Evolutionary conservation across 2,113 vertebrate genomes (phyloP).

Genomic region (Syngnathoides biaculeatus): DNA sequence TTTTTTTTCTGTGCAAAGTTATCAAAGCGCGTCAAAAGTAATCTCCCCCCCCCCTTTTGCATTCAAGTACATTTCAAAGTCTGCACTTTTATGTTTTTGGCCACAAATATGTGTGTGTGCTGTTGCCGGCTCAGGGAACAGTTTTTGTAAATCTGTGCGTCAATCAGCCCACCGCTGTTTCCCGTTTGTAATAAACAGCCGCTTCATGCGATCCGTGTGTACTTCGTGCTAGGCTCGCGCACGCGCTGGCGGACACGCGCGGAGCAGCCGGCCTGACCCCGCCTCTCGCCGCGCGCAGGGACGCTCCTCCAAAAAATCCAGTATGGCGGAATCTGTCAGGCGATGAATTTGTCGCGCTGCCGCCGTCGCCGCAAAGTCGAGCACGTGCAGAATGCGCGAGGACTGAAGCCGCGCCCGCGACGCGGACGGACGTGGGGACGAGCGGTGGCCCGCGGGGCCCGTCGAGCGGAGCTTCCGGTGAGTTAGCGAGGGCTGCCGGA

Average conservation of each 20-base stretch:
- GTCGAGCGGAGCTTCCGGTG: conserved; percentile 49
- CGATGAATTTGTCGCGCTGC: conserved; percentile 52
- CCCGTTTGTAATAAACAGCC: too few species aligned
- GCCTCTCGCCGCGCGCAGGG: conserved; percentile 60
- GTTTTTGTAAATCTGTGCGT: too few species aligned
- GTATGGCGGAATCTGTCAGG: conserved; percentile 78
- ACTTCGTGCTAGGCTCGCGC: not conserved
- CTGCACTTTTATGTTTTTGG: too few species aligned
- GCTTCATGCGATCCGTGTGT: too few species aligned
- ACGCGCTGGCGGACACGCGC: not conserved
- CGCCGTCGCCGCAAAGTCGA: conserved; percentile 16
- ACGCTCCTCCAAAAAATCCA: conserved; percentile 73
- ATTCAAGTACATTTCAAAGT: too few species aligned
- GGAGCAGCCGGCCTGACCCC: conserved; percentile 43
- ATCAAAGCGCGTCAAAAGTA: too few species aligned
- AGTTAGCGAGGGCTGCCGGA: conserved; percentile 1
- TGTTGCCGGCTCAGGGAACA: too few species aligned
- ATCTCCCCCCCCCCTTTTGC: too few species aligned
- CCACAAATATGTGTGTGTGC: too few species aligned
- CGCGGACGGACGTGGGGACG: conserved; percentile 40
- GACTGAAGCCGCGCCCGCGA: conserved; percentile 7
- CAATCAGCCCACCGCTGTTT: too few species aligned
- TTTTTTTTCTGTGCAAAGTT: too few species aligned
- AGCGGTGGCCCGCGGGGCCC: conserved; percentile 21
- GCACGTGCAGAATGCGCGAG: conserved; percentile 37